Percentiles rank a stretch among this genome's conserved stretches.
These are phyloP conservation scores for Gallinago undulata DNA, from an alignment of 2,113 vertebrate species.

Conservation along the genomic window DNA sequence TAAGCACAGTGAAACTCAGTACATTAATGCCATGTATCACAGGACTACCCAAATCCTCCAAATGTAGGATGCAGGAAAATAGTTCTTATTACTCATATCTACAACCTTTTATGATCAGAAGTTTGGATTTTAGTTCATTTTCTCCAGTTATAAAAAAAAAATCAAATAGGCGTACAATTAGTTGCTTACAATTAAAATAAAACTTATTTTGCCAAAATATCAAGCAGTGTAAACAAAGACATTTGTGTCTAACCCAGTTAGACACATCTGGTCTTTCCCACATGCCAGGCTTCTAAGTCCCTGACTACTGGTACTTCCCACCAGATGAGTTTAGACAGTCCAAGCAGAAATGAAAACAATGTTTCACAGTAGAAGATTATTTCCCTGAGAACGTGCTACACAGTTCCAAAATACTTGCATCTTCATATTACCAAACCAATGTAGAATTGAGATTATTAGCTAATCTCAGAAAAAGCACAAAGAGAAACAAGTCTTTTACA, in stretches of 20 bases:
- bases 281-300: neutral
- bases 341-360: neutral
- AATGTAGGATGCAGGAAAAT: neutral
- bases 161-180: neutral
- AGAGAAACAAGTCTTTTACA: neutral
- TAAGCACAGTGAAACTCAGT: neutral
- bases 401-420: neutral
- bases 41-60: neutral
- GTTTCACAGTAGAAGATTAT: neutral
- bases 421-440: neutral
- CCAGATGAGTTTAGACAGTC: neutral
- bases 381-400: neutral
- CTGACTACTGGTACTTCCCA: neutral
- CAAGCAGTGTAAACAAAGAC: neutral
- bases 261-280: neutral
- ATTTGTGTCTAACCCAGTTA: neutral
- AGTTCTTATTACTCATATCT: neutral
- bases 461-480: neutral
- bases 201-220: neutral
- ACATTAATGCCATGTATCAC: neutral
- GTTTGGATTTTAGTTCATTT: neutral
- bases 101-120: neutral
- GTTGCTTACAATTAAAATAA: neutral
- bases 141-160: neutral
- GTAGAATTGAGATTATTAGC: neutral